Conservation (phyloP, 2,797 vertebrate genomes). For the Sebastes vulpes region DNA sequence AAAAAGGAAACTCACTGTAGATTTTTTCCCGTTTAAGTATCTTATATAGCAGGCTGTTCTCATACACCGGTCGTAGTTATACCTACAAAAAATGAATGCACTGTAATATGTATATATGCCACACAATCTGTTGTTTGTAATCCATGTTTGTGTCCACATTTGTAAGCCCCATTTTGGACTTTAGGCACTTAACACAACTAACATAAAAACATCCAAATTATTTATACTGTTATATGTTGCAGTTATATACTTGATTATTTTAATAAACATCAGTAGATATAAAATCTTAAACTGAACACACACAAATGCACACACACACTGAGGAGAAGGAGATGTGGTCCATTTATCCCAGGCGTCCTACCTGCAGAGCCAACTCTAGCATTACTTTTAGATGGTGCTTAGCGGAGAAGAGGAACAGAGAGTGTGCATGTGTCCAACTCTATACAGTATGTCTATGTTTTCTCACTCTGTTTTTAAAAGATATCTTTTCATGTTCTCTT, state of each 20-base stretch:
- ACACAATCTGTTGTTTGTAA: too few species aligned
- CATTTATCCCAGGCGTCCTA: conserved; percentile 26
- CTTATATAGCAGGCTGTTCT: too few species aligned
- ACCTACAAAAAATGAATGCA: too few species aligned
- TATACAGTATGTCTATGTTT: neutral
- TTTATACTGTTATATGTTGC: too few species aligned
- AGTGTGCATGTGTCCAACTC: neutral
- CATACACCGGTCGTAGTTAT: too few species aligned
- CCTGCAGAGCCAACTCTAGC: conserved; percentile 49
- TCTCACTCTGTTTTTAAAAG: too few species aligned
- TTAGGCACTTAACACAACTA: too few species aligned
- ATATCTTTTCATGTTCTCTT: neutral
- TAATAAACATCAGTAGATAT: neutral
- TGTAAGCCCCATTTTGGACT: neutral
- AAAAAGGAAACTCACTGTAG: neutral
- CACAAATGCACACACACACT: neutral
- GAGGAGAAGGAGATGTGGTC: conserved; percentile 47
- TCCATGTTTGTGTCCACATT: too few species aligned
- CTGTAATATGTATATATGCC: too few species aligned
- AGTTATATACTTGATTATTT: too few species aligned
- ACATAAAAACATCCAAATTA: too few species aligned
- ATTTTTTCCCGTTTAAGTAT: neutral
- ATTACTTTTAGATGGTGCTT: conserved; percentile 36
- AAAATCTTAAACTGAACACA: neutral
- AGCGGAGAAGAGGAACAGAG: neutral